Percentiles rank a stretch among this genome's conserved stretches.
These are phyloP conservation scores for Rutilus rutilus DNA, from an alignment of 2,113 vertebrate species.

Conservation along the genomic window DNA sequence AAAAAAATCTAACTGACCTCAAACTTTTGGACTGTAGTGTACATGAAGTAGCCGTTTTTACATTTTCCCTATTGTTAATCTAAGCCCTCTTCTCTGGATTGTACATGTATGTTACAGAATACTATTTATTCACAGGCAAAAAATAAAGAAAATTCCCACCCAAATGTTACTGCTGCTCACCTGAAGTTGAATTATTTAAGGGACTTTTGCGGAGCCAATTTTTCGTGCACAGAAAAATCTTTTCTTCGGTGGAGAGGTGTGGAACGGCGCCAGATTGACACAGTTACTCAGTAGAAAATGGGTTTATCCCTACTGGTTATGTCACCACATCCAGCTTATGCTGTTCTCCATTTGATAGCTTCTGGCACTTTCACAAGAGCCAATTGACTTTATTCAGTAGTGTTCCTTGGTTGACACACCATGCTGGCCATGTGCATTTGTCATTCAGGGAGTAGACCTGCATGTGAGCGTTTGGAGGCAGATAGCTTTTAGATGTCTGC, in stretches of 20 bases:
- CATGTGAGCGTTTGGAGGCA: neutral
- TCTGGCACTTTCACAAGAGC: conserved; percentile 1
- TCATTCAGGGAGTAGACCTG: neutral
- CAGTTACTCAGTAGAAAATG: neutral
- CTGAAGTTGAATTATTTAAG: neutral
- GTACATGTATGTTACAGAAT: no score
- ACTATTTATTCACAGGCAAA: neutral
- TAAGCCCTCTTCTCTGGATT: neutral
- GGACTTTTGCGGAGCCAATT: neutral
- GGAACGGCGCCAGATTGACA: neutral
- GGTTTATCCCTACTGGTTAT: neutral
- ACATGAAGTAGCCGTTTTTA: neutral
- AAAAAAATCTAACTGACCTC: no score
- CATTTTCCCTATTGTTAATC: neutral
- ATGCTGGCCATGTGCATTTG: neutral
- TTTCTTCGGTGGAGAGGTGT: neutral
- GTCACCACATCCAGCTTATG: neutral
- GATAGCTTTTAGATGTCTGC: neutral
- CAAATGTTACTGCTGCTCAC: neutral
- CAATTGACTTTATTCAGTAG: neutral
- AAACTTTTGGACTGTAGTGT: no score
- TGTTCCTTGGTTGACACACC: neutral
- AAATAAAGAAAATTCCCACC: neutral
- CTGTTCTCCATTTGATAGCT: neutral
- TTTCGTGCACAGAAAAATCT: neutral